phyloP scores from a whole-genome alignment of 2,113 vertebrate species.

The Microtus oregoni region DNA sequence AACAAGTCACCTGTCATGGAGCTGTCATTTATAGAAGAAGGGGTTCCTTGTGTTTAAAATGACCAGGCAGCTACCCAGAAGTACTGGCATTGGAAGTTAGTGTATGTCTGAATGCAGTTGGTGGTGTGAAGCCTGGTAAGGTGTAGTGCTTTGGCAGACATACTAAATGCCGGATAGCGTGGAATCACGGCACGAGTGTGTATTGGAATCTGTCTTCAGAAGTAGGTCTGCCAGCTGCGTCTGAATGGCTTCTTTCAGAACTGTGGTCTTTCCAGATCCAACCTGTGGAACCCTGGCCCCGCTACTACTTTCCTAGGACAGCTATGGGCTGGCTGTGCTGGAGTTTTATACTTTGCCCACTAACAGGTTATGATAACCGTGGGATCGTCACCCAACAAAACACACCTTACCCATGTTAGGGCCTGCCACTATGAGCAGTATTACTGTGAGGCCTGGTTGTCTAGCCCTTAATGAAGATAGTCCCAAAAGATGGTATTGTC shows the following conservation, averaged over 20 bases:
- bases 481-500: background rate
- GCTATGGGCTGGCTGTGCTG: background rate
- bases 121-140: background rate
- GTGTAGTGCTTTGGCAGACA: background rate
- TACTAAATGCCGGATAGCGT: background rate
- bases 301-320: background rate
- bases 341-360: background rate
- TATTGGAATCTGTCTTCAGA: background rate
- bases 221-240: background rate
- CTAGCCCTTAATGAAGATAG: background rate
- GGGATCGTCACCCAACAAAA: background rate
- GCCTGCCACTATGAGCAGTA: background rate
- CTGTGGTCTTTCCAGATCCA: background rate
- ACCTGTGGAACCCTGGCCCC: background rate
- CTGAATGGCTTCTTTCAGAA: background rate
- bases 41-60: background rate
- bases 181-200: background rate
- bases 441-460: background rate
- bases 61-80: background rate
- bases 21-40: background rate
- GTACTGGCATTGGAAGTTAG: background rate
- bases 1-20: background rate
- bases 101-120: background rate
- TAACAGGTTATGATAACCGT: background rate
- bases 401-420: background rate